Evolutionary conservation across 1,140 invertebrate species (phyloP).

Genomic region (Tetragonula clypearis): DNA sequence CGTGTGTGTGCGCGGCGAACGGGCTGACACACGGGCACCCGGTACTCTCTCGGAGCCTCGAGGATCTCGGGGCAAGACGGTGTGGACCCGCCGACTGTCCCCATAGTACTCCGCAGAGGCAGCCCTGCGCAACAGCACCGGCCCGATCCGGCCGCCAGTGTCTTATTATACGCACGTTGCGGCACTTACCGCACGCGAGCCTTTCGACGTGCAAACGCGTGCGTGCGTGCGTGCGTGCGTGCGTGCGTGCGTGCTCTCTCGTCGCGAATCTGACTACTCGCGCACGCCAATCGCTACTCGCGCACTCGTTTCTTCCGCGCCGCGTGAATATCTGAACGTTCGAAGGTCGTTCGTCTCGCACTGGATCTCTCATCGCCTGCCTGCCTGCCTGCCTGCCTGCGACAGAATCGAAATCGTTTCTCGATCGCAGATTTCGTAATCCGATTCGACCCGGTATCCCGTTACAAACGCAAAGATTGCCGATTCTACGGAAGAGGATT

Average conservation of each 20-base stretch:
- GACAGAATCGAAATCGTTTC: too few relatives aligned
- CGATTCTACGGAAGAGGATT: too few relatives aligned
- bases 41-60: background rate
- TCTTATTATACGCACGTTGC: constrained; percentile 56
- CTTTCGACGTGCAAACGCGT: constrained; percentile 5
- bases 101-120: constrained; percentile 49
- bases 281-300: background rate
- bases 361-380: too few relatives aligned
- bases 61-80: constrained; percentile 17
- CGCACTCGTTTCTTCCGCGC: constrained; percentile 4
- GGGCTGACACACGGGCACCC: constrained; percentile 7
- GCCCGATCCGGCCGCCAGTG: constrained; percentile 41
- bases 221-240: too few relatives aligned
- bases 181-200: constrained; percentile 43
- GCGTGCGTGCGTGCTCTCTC: background rate
- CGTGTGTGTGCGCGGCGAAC: background rate
- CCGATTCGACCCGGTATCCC: too few relatives aligned
- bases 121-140: constrained; percentile 44
- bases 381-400: too few relatives aligned
- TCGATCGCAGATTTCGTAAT: too few relatives aligned
- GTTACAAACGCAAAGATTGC: too few relatives aligned
- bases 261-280: background rate
- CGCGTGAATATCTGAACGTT: background rate
- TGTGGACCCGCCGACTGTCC: constrained; percentile 43
- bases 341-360: constrained; percentile 25